These are phyloP conservation scores for Varroa destructor DNA, from an alignment of 1,140 invertebrate genomes.

Conservation along the genomic window DNA sequence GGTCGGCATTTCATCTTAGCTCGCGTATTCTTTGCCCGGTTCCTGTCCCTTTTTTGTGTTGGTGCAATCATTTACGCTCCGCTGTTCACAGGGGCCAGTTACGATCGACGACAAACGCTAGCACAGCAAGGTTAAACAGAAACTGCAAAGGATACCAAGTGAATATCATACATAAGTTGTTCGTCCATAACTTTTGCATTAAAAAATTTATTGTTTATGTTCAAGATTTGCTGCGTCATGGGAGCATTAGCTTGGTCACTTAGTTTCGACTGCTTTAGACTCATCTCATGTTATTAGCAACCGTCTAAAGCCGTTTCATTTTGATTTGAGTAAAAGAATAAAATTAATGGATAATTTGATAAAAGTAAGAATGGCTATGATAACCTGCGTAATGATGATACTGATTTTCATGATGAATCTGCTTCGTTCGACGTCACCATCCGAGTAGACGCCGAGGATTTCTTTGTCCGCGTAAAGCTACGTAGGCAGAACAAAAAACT, in stretches of 20 bases:
- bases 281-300: too few species aligned
- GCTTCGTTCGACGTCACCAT: slow-evolving; percentile 6
- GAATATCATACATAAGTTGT: not conserved
- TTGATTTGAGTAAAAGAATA: too few species aligned
- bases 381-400: not conserved
- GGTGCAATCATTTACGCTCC: too few species aligned
- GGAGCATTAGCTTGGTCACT: not conserved
- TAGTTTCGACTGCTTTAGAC: too few species aligned
- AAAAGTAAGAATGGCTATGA: not conserved
- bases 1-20: too few species aligned
- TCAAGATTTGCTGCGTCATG: not conserved
- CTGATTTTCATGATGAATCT: slow-evolving; percentile 24
- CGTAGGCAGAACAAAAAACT: too few species aligned
- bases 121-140: not conserved
- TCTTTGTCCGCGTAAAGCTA: slow-evolving; percentile 9
- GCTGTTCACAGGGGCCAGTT: not conserved
- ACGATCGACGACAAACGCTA: slow-evolving; percentile 4
- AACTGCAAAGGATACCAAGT: not conserved
- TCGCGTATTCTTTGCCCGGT: too few species aligned
- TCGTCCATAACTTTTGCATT: not conserved
- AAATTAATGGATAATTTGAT: too few species aligned
- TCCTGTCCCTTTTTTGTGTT: too few species aligned
- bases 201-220: not conserved
- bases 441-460: not conserved
- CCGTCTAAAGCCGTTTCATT: too few species aligned